Base-by-base conservation (phyloP, 2,797 vertebrate species). In the Gouania willdenowi region DNA sequence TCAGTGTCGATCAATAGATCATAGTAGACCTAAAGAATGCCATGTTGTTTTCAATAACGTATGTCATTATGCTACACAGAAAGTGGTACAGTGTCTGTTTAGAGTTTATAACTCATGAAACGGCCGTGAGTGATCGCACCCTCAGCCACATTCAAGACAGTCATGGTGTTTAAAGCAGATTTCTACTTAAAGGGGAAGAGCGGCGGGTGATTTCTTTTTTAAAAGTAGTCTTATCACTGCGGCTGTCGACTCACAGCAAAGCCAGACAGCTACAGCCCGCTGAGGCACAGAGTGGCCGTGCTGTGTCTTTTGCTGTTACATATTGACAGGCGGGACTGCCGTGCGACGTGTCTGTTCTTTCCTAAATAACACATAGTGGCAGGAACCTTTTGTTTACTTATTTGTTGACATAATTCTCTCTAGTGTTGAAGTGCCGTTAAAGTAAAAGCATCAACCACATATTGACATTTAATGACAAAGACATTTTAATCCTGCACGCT, bases 101-200 rank as follows among this genome's bases (percentile, higher is more conserved):
- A 79, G 75, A 76, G 75, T 75, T 79, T 69, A 56, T 81, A 86
- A 57, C 73, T 68, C 17, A 31, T 49, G 3, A 81, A 77, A 76
- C 66, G 61, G 54, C 46, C 41, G 45, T 67, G 66, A 56, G 46
- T 65, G 83, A 79, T 61, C 53, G 81, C 59, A 75, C 56, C 53
- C 40, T 66, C 75, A 79, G 75, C 80, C 66, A 71, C 57, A 69
- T 72, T 72, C 67, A 77, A 79, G 72, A 67, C 71, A 75, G 32
- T 42, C 51, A 49, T 69, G 70, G 70, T 85, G 75, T 74, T 81
- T 81, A 53, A 20, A 72, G 73, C 62, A 87, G 76, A 82, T 84
- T 86, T 70, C 54, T 71, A 79, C 69, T 66, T 65, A 67, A 79
- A 81, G 61, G 67, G 54, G 60, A 67, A 63, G 59, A 68, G 58